These are phyloP conservation scores for Scortum barcoo DNA, from an alignment of 2,113 vertebrate species.

Conservation along the genomic window DNA sequence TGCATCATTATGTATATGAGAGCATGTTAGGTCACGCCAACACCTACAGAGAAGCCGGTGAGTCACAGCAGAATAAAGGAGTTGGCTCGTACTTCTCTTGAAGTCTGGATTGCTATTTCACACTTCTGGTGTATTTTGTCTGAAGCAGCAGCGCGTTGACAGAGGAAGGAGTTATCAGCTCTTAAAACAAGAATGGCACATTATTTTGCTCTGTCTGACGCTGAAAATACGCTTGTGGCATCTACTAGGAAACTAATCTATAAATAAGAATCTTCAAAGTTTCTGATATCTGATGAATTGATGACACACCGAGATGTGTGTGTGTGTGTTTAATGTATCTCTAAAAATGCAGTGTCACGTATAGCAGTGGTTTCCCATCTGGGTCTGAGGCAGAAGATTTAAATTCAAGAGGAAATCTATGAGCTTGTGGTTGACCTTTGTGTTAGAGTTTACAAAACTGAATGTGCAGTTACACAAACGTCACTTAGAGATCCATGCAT, in stretches of 20 bases:
- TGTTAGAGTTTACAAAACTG: background rate
- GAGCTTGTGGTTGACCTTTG: constrained; percentile 28
- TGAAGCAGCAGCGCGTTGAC: constrained; percentile 12
- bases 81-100: constrained; percentile 18
- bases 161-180: constrained; percentile 7
- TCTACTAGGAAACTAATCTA: constrained; percentile 6
- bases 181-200: background rate
- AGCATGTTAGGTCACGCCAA: constrained; percentile 23
- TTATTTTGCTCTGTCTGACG: background rate
- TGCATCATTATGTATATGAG: constrained; percentile 21
- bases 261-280: background rate
- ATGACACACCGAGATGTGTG: background rate
- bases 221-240: background rate
- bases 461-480: background rate
- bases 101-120: constrained; percentile 9
- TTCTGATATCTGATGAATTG: background rate
- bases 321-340: background rate
- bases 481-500: background rate
- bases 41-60: constrained; percentile 40
- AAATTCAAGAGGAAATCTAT: constrained; percentile 24
- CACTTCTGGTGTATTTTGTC: constrained; percentile 62
- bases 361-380: constrained; percentile 22
- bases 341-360: background rate
- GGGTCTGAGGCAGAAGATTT: background rate
- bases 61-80: constrained; percentile 42